Evolutionary conservation across 2,888 invertebrate genomes (phyloP).

Genomic region (Quadroppia sp.): DNA sequence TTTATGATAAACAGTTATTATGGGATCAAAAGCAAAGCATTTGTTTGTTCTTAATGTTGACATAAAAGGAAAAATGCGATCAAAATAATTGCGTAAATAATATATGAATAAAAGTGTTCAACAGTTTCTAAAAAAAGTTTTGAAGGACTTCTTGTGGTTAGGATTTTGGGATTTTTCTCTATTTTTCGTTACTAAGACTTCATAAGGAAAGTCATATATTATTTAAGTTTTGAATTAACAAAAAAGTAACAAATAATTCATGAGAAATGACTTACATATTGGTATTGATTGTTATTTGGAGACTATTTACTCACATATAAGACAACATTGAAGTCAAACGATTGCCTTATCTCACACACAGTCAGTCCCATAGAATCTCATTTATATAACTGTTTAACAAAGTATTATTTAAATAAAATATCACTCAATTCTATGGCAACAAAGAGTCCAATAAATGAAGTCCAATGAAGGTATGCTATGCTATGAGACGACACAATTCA

Average conservation of each 20-base stretch:
- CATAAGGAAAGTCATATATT: neutral
- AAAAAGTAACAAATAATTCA: neutral
- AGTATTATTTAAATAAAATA: neutral
- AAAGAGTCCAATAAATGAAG: neutral
- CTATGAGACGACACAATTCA: conserved; percentile 21
- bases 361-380: neutral
- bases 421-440: neutral
- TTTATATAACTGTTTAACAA: neutral
- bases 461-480: conserved; percentile 1
- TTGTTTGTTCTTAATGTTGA: conserved; percentile 22
- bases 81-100: neutral
- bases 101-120: neutral
- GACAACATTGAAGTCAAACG: conserved; percentile 4
- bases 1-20: neutral
- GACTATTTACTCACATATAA: neutral
- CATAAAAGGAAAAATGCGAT: neutral
- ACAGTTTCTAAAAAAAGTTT: neutral
- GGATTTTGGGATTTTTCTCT: conserved; percentile 7
- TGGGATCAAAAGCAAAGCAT: neutral
- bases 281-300: neutral
- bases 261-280: conserved; percentile 21
- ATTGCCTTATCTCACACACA: neutral
- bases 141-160: neutral
- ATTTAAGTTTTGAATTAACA: too few species aligned
- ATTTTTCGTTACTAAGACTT: conserved; percentile 7